phyloP scores from a whole-genome alignment of 2,113 vertebrate genomes.

The Gavialis gangeticus region DNA sequence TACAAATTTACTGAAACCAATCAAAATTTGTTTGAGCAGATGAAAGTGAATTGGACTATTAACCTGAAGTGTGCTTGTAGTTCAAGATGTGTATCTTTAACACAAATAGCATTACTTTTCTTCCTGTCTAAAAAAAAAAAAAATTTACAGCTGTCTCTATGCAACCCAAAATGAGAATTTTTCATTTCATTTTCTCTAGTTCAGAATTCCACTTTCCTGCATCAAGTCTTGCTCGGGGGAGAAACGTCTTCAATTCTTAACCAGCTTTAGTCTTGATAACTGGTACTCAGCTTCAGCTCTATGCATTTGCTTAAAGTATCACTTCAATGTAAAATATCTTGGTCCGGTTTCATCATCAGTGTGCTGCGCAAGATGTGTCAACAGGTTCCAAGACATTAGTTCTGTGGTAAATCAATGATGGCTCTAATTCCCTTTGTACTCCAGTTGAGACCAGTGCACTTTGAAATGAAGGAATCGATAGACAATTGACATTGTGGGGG shows the following conservation, averaged over 20 bases:
- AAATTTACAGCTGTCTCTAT: background rate
- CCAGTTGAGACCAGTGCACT: background rate
- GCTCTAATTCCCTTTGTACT: background rate
- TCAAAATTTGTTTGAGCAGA: background rate
- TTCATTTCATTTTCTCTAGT: background rate
- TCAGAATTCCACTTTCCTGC: background rate
- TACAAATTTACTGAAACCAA: background rate
- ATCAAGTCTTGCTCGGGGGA: too few species aligned
- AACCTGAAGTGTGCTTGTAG: background rate
- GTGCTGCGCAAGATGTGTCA: background rate
- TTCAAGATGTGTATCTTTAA: background rate
- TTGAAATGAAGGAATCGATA: slow-evolving; percentile 21
- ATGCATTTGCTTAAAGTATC: background rate
- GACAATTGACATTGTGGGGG: background rate
- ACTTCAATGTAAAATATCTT: background rate
- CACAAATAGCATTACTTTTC: background rate
- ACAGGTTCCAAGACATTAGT: background rate
- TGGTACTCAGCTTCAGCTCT: background rate
- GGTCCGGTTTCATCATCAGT: background rate
- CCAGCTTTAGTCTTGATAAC: background rate
- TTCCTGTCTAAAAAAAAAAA: background rate
- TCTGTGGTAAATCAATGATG: background rate
- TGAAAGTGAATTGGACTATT: background rate
- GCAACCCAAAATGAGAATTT: background rate
- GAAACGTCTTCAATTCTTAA: background rate